Conservation (phyloP, 2,113 vertebrate species). For the Neotoma lepida region DNA sequence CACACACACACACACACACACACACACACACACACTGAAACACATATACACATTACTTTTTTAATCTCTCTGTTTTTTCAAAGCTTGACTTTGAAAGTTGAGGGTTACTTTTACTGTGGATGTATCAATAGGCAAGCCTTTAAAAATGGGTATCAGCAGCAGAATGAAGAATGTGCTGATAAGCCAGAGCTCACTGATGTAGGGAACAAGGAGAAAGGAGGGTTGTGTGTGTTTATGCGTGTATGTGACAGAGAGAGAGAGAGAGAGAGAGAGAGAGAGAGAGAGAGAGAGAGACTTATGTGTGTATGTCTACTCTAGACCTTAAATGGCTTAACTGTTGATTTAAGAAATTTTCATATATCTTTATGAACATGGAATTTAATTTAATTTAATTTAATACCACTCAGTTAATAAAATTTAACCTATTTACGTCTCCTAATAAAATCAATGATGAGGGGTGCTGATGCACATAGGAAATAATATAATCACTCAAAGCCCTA, state of each 20-base stretch:
- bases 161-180: background rate
- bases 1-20: too few relatives aligned
- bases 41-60: background rate
- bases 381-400: too few relatives aligned
- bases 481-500: background rate
- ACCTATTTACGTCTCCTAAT: background rate
- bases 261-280: too few relatives aligned
- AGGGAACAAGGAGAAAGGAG: background rate
- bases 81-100: background rate
- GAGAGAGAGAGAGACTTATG: too few relatives aligned
- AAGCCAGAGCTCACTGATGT: background rate
- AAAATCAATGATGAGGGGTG: background rate
- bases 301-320: too few relatives aligned
- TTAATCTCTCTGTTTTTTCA: background rate
- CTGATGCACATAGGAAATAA: background rate
- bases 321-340: too few relatives aligned
- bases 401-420: slow-evolving; percentile 1
- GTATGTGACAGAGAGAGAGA: too few relatives aligned
- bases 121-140: background rate
- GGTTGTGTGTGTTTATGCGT: too few relatives aligned
- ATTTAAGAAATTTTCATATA: too few relatives aligned
- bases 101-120: background rate
- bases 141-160: background rate
- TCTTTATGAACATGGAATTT: too few relatives aligned
- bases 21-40: background rate